Base-by-base conservation (phyloP, 2,113 vertebrate species). In the Cynocephalus volans region DNA sequence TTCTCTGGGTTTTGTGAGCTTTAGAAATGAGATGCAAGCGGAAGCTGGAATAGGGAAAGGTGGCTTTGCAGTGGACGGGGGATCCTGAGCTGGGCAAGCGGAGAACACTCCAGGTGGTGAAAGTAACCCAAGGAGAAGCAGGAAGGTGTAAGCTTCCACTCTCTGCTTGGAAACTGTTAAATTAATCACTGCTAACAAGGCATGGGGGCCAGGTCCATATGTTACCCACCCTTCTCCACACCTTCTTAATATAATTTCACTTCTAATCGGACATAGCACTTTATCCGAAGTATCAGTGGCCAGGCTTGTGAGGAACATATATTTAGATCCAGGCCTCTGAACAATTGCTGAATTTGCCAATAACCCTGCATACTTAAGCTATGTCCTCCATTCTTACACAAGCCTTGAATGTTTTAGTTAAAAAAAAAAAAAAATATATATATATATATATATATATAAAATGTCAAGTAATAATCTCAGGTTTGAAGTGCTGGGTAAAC, bases 101-200 rank as follows among this genome's bases (percentile, higher is more conserved):
- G 19, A 7, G 11, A 52, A 82, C 24, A 64, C 41, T 82, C 17
- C 54, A 83, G 75, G 8, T 50, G 41, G 33, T 80, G 12, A 64
- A 77, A 76, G 52, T n/a, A 56, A 58, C 21, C 23, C 24, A 45
- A 60, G 31, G 21, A 28, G n/a, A 64, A 60, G 56, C 1, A 70
- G 36, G 28, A 58, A 56, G 28, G 54, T 10, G 0, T 45, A 36
- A 28, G 31, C 1, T 58, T 89, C 36, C 15, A 36, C 13, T 45
- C 26, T 33, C 70, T 60, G 8, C 26, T 96, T 92, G 31, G 76
- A 90, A 92, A 54, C 33, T 45, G 62, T 70, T 69, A 45, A 73
- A 81, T 93, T 85, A 72, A 87, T 95, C n/a, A 67, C 4, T 69
- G 33, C 14, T 84, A 79, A 73, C 48, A 88, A 96, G 33, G 9